Percentiles rank a stretch among this genome's conserved stretches.
Evolutionary conservation across 2,888 invertebrate genomes (phyloP).

Genomic region (Reticulitermes lucifugus): DNA sequence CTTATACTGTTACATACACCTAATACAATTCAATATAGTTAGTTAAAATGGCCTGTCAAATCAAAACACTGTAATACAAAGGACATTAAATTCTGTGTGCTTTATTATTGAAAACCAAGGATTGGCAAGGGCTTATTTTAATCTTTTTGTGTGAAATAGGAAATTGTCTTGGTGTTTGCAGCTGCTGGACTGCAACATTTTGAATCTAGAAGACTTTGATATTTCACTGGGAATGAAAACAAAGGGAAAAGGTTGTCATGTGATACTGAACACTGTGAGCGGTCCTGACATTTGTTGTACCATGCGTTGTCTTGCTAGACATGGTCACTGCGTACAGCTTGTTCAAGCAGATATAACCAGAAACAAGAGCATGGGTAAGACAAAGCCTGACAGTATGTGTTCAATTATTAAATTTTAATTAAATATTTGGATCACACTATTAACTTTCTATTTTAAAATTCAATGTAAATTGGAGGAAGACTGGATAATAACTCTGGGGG

Average conservation of each 20-base stretch:
- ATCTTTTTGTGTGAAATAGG: background rate
- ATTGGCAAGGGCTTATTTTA: too few relatives aligned
- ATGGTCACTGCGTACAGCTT: background rate
- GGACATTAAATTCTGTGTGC: background rate
- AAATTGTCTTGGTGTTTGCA: background rate
- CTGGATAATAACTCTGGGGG: too few relatives aligned
- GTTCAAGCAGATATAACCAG: background rate
- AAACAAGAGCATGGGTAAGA: slow-evolving; percentile 56
- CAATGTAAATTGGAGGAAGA: too few relatives aligned
- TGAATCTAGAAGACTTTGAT: slow-evolving; percentile 62
- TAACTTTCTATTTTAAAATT: too few relatives aligned
- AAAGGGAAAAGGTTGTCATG: slow-evolving; percentile 68
- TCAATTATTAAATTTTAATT: too few relatives aligned
- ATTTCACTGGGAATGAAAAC: slow-evolving; percentile 66
- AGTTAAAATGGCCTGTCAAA: background rate
- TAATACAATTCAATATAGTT: background rate
- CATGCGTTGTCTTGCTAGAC: slow-evolving; percentile 65
- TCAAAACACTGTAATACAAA: background rate
- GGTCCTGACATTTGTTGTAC: slow-evolving; percentile 71
- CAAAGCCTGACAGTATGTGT: slow-evolving; percentile 58
- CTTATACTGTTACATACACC: too few relatives aligned
- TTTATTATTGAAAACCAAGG: background rate
- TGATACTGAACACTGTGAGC: slow-evolving; percentile 70
- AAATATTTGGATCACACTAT: too few relatives aligned
- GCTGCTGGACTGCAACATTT: slow-evolving; percentile 7